Conservation (phyloP, 2,888 invertebrate genomes). For the Drosophila trichaetosa region DNA sequence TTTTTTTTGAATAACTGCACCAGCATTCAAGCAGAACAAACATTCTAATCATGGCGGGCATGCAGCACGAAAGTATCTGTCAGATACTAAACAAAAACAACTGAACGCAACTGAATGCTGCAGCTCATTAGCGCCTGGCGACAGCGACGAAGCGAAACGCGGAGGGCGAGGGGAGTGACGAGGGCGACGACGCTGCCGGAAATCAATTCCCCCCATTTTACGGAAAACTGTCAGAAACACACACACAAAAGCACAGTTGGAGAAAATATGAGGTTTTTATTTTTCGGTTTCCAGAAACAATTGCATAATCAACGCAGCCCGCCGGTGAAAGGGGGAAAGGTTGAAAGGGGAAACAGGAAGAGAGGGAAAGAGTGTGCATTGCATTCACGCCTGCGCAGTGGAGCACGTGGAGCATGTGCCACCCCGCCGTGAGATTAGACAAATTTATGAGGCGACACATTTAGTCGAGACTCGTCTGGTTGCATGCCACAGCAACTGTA, state of each 20-base stretch:
- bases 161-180: slow-evolving; percentile 17
- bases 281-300: slow-evolving; percentile 36
- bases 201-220: slow-evolving; percentile 60
- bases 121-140: slow-evolving; percentile 77
- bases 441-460: slow-evolving; percentile 55
- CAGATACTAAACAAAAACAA: slow-evolving; percentile 55
- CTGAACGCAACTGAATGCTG: slow-evolving; percentile 55
- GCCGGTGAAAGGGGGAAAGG: slow-evolving; percentile 20
- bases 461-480: slow-evolving; percentile 25
- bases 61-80: slow-evolving; percentile 63
- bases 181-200: slow-evolving; percentile 60
- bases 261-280: slow-evolving; percentile 61
- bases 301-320: slow-evolving; percentile 53
- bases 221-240: slow-evolving; percentile 40
- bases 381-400: slow-evolving; percentile 71
- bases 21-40: slow-evolving; percentile 74
- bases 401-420: slow-evolving; percentile 1
- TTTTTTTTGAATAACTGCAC: slow-evolving; percentile 17
- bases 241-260: slow-evolving; percentile 18
- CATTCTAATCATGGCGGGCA: slow-evolving; percentile 69
- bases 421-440: not conserved
- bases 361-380: not conserved
- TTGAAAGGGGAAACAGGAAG: not conserved
- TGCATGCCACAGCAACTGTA: slow-evolving; percentile 30
- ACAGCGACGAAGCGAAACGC: slow-evolving; percentile 72